Base-by-base conservation (phyloP, 2,113 vertebrate species). In the Cavia porcellus region DNA sequence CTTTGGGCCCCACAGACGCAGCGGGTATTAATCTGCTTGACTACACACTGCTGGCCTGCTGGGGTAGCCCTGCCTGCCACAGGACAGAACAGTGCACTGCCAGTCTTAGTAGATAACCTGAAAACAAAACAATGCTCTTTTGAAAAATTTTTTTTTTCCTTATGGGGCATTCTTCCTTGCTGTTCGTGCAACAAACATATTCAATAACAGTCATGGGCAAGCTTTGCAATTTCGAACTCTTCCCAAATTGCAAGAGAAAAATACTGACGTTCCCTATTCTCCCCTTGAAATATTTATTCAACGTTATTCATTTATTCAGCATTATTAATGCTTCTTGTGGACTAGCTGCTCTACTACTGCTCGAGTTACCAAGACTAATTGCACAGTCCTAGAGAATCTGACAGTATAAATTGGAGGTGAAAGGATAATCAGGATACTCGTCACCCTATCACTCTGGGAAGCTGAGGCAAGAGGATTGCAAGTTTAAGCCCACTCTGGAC, bases 341-440 rank as follows among this genome's bases (percentile, higher is more conserved):
- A 66, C 62, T 24, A 74, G 68, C 25, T 10, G 74, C 20, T 85
- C 22, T 24, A 32, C 8, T 50, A 80, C 2, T 85, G 86, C n/a
- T 70, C 52, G n/a, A 19, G 47, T 88, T 95, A 93, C 79, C n/a
- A 81, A 81, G 24, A 81, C 25, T 79, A 72, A 57, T 1, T 80
- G 90, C 62, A 87, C 0, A 68, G 35, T 28, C n/a, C 45, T 79
- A 55, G 28, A 93, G 74, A 86, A 86, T 24, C 45, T 50, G 22
- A 92, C 4, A 42, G 38, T 68, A 81, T 68, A 92, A 85, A 92
- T 30, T 38, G 79, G 80, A 88, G 35, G 82, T 70, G 61, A 88
- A 92, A 77, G 64, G 45, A 93, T n/a, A 79, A 84, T 64, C n/a
- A 66, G 14, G 70, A 47, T 35, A 61, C 32, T 68, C 2, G 30